Evolutionary conservation across 2,113 vertebrate species (phyloP), one percentile per base, ranked within the genome.

Genomic region (Eurypyga helias): DNA sequence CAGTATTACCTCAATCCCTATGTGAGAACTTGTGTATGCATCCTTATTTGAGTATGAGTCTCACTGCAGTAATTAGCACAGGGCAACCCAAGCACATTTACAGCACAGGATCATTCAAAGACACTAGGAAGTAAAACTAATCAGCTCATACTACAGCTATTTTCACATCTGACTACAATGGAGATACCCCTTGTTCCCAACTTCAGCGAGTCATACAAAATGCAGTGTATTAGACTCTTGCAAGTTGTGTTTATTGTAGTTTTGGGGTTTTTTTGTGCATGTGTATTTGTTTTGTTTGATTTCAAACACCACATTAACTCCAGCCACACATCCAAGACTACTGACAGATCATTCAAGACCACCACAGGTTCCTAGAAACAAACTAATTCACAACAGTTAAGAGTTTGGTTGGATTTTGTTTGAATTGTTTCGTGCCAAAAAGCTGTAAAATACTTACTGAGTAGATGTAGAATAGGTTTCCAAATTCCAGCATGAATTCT

Each of bases 151-250:
- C 24, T 79, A 57, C 25, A 72, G 28, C 8, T 8, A 20, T 19
- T 57, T 36, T 69, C 41, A 36, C 6, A 3, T 9, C 28, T 51
- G 18, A 51, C 51, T n/a, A 38, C n/a, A 11, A 64, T 29, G n/a
- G 24, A 78, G 2, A 14, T 2, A 51, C 2, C 34, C 25, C 20
- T 64, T 66, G 23, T 12, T 75, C 13, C 36, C 24, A 81, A 10
- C 24, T 57, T 48, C 60, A 70, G 21, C 2, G 4, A 58, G 14
- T 8, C 19, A 61, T 3, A 75, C 10, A 61, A 66, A 70, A 52
- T 4, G 8, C 13, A 26, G 1, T 10, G 5, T 8, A 34, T 12
- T 17, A 25, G 13, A 71, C 2, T 6, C 24, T 20, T 14, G 13
- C n/a, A 67, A 28, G 20, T 4, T 49, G 21, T 13, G 21, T 4